Evolutionary conservation across 2,113 vertebrate genomes (phyloP).

Genomic region (Trichechus manatus): DNA sequence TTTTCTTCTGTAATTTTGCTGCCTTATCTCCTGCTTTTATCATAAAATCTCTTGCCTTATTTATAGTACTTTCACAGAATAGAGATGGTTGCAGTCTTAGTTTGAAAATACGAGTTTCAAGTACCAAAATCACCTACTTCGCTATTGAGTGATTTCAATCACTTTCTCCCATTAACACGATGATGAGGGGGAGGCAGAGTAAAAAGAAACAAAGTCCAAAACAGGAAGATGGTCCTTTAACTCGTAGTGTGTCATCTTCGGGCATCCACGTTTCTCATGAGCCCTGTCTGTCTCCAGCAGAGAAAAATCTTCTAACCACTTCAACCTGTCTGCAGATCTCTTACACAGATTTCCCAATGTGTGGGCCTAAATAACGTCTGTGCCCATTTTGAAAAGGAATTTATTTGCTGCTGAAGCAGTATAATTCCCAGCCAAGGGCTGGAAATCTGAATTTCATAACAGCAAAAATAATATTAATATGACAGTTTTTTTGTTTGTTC

Average conservation of each 20-base stretch:
- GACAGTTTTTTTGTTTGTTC: not conserved
- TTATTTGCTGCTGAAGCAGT: not conserved
- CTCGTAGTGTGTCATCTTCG: not conserved
- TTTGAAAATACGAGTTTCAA: not conserved
- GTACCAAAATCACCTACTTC: not conserved
- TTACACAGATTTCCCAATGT: not conserved
- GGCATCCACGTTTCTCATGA: not conserved
- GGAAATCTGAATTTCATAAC: not conserved
- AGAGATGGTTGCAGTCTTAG: accelerated
- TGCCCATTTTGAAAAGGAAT: not conserved
- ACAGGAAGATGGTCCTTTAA: not conserved
- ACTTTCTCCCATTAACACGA: not conserved
- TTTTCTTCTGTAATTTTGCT: not conserved
- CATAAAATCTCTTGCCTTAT: not conserved
- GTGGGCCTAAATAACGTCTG: not conserved
- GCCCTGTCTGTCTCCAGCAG: not conserved
- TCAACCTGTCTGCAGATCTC: not conserved
- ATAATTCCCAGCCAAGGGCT: not conserved
- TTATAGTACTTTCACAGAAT: not conserved
- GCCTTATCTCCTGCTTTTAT: not conserved
- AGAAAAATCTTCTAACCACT: not conserved
- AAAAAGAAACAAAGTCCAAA: not conserved
- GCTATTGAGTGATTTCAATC: not conserved
- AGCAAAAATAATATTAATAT: not conserved
- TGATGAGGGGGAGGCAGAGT: not conserved